Evolutionary conservation across 2,113 vertebrate species (phyloP), one percentile per base, ranked within the genome.

Genomic region (Pelusios castaneus): DNA sequence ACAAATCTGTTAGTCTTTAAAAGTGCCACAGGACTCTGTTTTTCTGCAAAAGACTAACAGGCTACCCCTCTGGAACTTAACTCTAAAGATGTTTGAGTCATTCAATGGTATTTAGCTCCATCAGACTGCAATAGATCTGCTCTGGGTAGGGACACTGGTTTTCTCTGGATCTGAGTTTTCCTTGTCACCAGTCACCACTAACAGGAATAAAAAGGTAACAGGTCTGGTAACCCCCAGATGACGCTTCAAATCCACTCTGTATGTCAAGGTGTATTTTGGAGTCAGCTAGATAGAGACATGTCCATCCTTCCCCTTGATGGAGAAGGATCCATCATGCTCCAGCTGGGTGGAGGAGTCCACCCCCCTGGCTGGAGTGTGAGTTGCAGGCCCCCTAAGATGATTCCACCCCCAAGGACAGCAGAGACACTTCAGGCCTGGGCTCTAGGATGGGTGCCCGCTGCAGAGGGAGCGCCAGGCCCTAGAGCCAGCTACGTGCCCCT

Each of bases 391-490:
- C 4, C 10, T 29, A 54, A 4, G 8, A 17, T 22, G 19, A 45
- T 19, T 16, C 52, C 38, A 14, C 43, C 78, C 47, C 13, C 51
- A 51, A 51, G 51, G 51, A 14, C 51, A 51, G 51, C 51, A 14
- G 51, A 14, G 13, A 14, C 47, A 47, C 47, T 47, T 10, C 47
- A 47, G 47, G 47, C 6, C 47, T 8, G 47, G 47, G 51, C 9
- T 3, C 6, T 29, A 54, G 8, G 49, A 52, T 11, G 9, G n/a
- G 45, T n/a, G 8, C 45, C 1, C 1, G 4, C 10, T 82, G 24
- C 38, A 4, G 41, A 54, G 75, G 75, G 41, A 45, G 41, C 22
- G 6, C 45, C 41, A 6, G 45, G 4, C 51, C 16, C 58, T 13
- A 31, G 58, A 31, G 60, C 31, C 8, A 31, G 13, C 13, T 17